Evolutionary conservation across 2,113 vertebrate species (phyloP), one percentile per base, ranked within the genome.

Genomic region (Nerophis ophidion): DNA sequence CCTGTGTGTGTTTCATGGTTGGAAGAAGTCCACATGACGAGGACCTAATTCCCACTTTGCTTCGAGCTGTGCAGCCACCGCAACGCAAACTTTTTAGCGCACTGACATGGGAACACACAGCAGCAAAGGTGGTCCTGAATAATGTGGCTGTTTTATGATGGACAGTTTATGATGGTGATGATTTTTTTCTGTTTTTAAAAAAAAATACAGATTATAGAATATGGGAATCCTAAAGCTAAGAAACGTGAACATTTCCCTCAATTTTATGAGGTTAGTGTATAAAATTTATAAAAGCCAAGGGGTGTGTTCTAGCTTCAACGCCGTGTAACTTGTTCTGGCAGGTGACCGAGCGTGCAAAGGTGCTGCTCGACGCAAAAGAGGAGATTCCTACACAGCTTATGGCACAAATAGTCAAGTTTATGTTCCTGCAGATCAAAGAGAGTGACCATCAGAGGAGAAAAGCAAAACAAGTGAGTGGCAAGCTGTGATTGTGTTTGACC

Each of bases 391-490:
- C 89, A 62, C 89, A 94, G 4, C 73, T 97, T 49, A 87, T 88
- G 81, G 91, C 92, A 54, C 97, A 96, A 75, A 80, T 99, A 56
- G 50, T 99, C 66, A 99, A 98, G 84, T 97, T 92, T 75, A 91
- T 92, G 35, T 84, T 98, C 68, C 89, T 98, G 53, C 84, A 81
- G 40, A 74, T 95, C 55, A 97, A 97, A 82, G 46, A 74, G 46
- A 86, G 69, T 33, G 91, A 94, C 68, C 80, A 91, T 61, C 81
- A 89, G 68, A 91, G 90, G 70, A 85, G 91, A 59, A 78, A 83
- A 42, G 74, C 60, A 1, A 89, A 89, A 70, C 88, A 88, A 60
- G 93, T 89, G 85, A 63, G 46, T 34, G 4, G 15, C 11, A 44
- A 0, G 40, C 40, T 44, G 16, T 8, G 9, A 17, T 5, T 34